Evolutionary conservation across 1,140 invertebrate species (phyloP).

Genomic region (Diachasmimorpha longicaudata): DNA sequence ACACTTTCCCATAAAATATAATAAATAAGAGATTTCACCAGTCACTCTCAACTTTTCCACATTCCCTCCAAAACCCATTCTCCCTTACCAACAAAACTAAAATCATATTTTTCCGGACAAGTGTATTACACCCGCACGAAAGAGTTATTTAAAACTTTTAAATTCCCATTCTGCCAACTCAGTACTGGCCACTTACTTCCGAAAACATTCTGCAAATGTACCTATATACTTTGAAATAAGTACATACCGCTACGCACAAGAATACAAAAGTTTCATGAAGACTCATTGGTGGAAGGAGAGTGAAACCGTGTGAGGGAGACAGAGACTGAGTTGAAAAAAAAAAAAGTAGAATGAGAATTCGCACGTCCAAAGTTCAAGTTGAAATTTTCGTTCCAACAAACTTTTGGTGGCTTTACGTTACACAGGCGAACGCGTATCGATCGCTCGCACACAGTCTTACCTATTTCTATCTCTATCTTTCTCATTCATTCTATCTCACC

Average conservation of each 20-base stretch:
- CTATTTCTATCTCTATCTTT: not conserved
- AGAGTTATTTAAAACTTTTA: slow-evolving; percentile 5
- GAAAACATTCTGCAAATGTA: not conserved
- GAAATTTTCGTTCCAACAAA: slow-evolving; percentile 2
- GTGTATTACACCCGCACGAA: not conserved
- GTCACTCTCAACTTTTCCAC: no score
- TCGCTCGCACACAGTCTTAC: not conserved
- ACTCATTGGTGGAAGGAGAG: not conserved
- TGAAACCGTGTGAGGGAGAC: not conserved
- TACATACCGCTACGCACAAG: not conserved
- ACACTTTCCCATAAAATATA: no score
- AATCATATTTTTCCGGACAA: no score
- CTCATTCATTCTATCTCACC: not conserved
- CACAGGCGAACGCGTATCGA: slow-evolving; percentile 7
- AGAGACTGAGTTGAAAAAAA: no score
- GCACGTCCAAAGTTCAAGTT: slow-evolving; percentile 12
- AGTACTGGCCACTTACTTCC: not conserved
- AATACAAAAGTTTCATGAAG: slow-evolving; percentile 9
- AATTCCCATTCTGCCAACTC: slow-evolving; percentile 2
- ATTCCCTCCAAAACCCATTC: no score
- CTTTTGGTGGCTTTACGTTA: slow-evolving; percentile 7
- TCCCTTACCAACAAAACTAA: no score
- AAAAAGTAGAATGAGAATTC: not conserved
- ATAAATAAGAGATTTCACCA: no score
- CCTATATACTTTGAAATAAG: not conserved